These are phyloP conservation scores for Campylomormyrus numenius DNA, from an alignment of 2,113 vertebrate genomes.

Conservation along the genomic window DNA sequence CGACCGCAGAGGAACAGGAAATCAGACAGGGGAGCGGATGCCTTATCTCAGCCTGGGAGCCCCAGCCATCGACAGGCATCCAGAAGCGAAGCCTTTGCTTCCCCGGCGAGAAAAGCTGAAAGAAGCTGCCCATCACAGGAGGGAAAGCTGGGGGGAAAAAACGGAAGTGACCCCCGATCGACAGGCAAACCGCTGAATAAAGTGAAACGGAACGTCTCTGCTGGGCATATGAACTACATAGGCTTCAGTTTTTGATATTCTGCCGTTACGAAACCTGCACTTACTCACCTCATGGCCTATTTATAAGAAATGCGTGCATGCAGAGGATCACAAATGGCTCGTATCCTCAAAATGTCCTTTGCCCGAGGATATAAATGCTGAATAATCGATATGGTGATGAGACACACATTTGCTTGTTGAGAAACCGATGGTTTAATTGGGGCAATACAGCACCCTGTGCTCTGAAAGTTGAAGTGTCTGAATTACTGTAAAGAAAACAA, in stretches of 20 bases:
- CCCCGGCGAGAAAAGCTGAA: neutral
- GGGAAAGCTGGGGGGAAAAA: neutral
- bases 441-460: neutral
- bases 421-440: neutral
- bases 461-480: neutral
- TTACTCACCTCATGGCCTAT: neutral
- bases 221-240: neutral
- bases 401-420: neutral
- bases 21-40: neutral
- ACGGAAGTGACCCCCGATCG: neutral
- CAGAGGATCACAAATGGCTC: neutral
- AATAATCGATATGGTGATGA: neutral
- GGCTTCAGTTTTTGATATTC: neutral
- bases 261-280: neutral
- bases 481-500: neutral
- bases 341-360: neutral
- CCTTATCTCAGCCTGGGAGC: neutral
- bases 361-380: neutral
- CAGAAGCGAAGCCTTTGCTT: neutral
- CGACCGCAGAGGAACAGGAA: conserved; percentile 39
- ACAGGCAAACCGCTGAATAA: neutral
- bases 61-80: neutral
- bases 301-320: neutral
- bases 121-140: neutral
- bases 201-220: neutral